Base-by-base conservation (phyloP, 2,113 vertebrate genomes). In the Petrocephalus zakoni region DNA sequence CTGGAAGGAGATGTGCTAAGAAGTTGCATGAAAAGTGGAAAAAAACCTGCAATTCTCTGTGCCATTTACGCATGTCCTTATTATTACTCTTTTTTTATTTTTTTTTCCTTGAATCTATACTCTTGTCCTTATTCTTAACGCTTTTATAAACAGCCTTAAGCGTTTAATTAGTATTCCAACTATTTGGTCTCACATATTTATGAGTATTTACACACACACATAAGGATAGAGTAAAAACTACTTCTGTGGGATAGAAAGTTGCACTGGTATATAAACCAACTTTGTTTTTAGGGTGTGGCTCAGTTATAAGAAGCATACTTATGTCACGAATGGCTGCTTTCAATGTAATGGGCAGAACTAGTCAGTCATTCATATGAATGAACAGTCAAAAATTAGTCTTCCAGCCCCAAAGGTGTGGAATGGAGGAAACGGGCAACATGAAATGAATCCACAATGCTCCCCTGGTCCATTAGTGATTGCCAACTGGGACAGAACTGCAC, bases 321-420 rank as follows among this genome's bases (percentile, higher is more conserved):
- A 15, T 11, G 2, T 53, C 92, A 95, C 95, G 94, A 96, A 95
- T 96, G 95, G 94, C 94, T 90, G 93, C 94, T 96, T 97, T 97
- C 96, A 95, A 93, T 95, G 94, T 92, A 93, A 92, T 92, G 96
- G 96, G 95, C 96, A 96, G 90, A 91, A 94, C 94, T 94, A 93
- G 96, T 97, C 97, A 97, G 97, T 98, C 97, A 96, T 97, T 99
- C 96, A 98, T 97, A 96, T 96, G 95, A 96, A 97, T 97, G 97
- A 98, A 97, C 96, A 98, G 97, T 95, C 97, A 97, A 68, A 68
- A 68, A 98, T 98, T 97, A 98, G 97, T 99, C 97, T 96, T 95
- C 96, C 95, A 95, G 95, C 96, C 96, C 11, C 17, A 64, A 97
- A 96, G 42, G 42, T 42, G 97, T 96, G 96, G 96, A 93, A 96